These are phyloP conservation scores for Achlya flavicornis DNA, from an alignment of 2,888 invertebrate species.

Conservation along the genomic window DNA sequence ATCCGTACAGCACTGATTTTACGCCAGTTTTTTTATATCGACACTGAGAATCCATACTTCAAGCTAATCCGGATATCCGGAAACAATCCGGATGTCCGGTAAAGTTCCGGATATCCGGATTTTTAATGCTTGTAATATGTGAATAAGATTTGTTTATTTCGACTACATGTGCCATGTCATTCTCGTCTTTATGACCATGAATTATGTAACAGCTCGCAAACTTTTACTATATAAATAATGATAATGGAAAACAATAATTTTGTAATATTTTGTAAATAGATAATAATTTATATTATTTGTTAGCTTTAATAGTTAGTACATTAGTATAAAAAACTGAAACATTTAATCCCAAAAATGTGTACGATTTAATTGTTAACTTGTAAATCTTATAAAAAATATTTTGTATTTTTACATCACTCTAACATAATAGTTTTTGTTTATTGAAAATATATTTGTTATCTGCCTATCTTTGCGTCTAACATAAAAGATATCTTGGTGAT, in stretches of 20 bases:
- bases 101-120: no score
- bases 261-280: constrained; percentile 82
- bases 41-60: neutral
- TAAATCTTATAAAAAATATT: constrained; percentile 39
- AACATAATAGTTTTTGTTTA: constrained; percentile 34
- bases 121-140: neutral
- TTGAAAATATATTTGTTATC: constrained; percentile 29
- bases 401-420: constrained; percentile 46
- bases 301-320: constrained; percentile 82
- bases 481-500: constrained; percentile 23
- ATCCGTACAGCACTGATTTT: neutral
- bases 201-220: constrained; percentile 26
- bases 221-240: constrained; percentile 26
- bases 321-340: constrained; percentile 54
- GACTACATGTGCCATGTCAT: constrained; percentile 65
- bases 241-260: constrained; percentile 21
- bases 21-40: neutral
- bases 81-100: no score
- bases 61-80: no score
- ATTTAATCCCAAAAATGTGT: constrained; percentile 76
- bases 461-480: constrained; percentile 16
- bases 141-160: constrained; percentile 31
- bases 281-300: constrained; percentile 74
- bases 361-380: constrained; percentile 55
- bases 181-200: constrained; percentile 23